These are phyloP conservation scores for Notothenia rossii DNA, from an alignment of 2,113 vertebrate species.

Conservation along the genomic window DNA sequence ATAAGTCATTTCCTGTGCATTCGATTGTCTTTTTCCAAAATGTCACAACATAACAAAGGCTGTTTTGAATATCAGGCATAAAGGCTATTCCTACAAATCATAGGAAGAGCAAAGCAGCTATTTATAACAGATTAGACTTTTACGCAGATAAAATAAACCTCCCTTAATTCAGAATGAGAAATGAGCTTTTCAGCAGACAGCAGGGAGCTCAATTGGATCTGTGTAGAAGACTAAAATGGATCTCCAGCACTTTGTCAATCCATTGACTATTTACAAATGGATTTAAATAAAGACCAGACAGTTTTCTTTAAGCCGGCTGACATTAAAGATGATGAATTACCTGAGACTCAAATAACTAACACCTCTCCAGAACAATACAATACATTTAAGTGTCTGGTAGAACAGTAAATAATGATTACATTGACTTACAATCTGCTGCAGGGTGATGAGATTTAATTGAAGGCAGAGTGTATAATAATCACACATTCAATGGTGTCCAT, in stretches of 20 bases:
- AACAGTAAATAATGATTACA: not conserved
- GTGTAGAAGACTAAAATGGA: not conserved
- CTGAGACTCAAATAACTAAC: not conserved
- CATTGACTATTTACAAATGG: constrained; percentile 36
- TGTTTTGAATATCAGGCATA: not conserved
- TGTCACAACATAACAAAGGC: not conserved
- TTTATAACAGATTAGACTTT: no score
- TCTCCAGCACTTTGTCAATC: constrained; percentile 33
- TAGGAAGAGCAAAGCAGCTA: no score
- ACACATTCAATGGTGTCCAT: constrained; percentile 4
- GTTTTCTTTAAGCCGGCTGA: not conserved
- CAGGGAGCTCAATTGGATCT: not conserved
- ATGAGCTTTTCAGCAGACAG: constrained; percentile 3
- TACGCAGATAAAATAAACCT: no score
- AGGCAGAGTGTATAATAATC: not conserved
- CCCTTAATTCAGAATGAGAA: not conserved
- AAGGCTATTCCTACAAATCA: no score
- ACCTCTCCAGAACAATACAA: constrained; percentile 16
- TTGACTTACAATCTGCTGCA: constrained; percentile 5
- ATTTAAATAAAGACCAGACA: constrained; percentile 20
- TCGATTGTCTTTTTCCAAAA: not conserved
- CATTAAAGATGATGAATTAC: constrained; percentile 13
- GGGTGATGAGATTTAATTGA: not conserved
- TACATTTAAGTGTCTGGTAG: constrained; percentile 7
- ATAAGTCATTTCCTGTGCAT: not conserved